These are phyloP conservation scores for Martes martes DNA, from an alignment of 2,113 vertebrate genomes.

Conservation along the genomic window DNA sequence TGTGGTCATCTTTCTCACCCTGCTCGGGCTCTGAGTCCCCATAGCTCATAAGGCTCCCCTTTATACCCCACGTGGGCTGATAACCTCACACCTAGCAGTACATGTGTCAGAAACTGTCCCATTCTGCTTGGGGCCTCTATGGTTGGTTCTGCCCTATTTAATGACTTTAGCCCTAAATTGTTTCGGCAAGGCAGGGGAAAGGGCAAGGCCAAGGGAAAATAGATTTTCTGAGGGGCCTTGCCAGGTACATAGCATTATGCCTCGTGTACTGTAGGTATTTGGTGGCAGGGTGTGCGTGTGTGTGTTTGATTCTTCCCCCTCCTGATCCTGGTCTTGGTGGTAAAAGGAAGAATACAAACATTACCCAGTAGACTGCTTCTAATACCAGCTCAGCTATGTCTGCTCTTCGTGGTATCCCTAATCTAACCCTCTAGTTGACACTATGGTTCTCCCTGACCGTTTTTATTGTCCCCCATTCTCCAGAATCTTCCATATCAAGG, in stretches of 20 bases:
- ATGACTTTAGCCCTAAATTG: neutral
- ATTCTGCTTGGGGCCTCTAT: neutral
- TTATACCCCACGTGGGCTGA: neutral
- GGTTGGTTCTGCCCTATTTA: neutral
- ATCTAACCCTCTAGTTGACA: neutral
- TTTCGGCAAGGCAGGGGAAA: neutral
- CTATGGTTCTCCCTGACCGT: neutral
- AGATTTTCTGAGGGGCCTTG: neutral
- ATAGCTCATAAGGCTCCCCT: neutral
- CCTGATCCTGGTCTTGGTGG: neutral
- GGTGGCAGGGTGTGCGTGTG: neutral
- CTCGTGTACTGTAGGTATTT: neutral
- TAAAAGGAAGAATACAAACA: neutral
- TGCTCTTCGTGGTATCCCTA: neutral
- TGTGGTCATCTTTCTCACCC: neutral
- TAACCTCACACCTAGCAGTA: neutral
- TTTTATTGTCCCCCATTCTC: neutral
- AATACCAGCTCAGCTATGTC: neutral
- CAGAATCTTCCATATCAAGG: neutral
- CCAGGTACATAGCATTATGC: neutral
- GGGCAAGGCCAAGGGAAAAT: neutral
- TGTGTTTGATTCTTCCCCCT: neutral
- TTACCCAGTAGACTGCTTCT: neutral
- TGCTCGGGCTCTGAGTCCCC: neutral
- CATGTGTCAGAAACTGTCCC: neutral